These are phyloP conservation scores for Ondatra zibethicus DNA, from an alignment of 2,113 vertebrate genomes.

Conservation along the genomic window DNA sequence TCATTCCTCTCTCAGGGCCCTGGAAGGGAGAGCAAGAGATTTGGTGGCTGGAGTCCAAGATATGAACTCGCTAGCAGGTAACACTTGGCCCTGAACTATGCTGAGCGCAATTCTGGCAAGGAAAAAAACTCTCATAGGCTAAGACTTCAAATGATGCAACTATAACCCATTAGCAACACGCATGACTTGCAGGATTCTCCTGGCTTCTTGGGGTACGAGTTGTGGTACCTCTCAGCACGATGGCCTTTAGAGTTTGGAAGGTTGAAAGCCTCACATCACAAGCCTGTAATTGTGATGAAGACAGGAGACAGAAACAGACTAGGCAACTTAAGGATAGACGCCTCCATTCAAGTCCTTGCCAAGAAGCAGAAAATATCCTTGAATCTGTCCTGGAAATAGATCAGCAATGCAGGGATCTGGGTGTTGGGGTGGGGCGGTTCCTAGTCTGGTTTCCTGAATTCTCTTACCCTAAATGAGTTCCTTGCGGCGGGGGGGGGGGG, in stretches of 20 bases:
- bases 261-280: not conserved
- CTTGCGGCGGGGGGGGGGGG: too few species aligned
- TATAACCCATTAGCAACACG: not conserved
- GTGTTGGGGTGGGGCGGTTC: too few species aligned
- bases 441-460: not conserved
- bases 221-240: not conserved
- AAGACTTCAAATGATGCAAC: not conserved
- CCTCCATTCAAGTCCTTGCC: not conserved
- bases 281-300: not conserved
- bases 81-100: not conserved
- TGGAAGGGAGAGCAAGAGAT: not conserved
- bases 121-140: not conserved
- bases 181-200: not conserved
- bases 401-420: not conserved
- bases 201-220: not conserved
- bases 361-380: not conserved
- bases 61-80: slow-evolving; percentile 39
- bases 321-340: not conserved
- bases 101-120: not conserved
- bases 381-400: not conserved
- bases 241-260: not conserved
- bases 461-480: not conserved
- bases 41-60: not conserved
- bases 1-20: slow-evolving; percentile 72
- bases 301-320: not conserved